Conservation (phyloP, 2,113 vertebrate genomes). For the Lampris incognitus region DNA sequence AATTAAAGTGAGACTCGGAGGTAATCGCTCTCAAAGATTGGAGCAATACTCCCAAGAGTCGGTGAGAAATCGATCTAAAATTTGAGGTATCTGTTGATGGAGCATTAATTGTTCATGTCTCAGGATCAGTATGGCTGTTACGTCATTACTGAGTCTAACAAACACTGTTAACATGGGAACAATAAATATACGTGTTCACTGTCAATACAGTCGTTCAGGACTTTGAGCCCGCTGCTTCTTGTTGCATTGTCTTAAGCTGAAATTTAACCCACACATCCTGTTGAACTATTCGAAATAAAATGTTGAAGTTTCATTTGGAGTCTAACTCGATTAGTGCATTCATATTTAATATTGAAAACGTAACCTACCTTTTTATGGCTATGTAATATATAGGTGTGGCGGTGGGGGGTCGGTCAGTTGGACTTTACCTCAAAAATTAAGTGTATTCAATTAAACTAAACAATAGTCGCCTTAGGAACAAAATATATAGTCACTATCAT, state of each 20-base stretch:
- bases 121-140: constrained; percentile 12
- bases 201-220: neutral
- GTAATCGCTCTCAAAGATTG: neutral
- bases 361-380: no score
- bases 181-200: neutral
- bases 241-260: constrained; percentile 1
- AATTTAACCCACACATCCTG: constrained; percentile 3
- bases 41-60: constrained; percentile 18
- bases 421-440: no score
- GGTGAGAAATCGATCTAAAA: neutral
- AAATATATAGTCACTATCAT: no score
- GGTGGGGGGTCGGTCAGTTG: no score
- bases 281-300: constrained; percentile 15
- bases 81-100: constrained; percentile 13
- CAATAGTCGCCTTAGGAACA: no score
- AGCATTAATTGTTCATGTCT: constrained; percentile 22
- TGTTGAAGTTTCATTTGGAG: neutral
- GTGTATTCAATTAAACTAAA: no score
- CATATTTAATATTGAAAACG: no score
- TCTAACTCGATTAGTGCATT: neutral
- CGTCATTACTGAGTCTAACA: neutral
- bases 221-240: constrained; percentile 2
- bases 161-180: neutral
- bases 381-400: no score
- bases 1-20: constrained; percentile 7